These are phyloP conservation scores for Hucho hucho DNA, from an alignment of 2,113 vertebrate species.

Conservation along the genomic window DNA sequence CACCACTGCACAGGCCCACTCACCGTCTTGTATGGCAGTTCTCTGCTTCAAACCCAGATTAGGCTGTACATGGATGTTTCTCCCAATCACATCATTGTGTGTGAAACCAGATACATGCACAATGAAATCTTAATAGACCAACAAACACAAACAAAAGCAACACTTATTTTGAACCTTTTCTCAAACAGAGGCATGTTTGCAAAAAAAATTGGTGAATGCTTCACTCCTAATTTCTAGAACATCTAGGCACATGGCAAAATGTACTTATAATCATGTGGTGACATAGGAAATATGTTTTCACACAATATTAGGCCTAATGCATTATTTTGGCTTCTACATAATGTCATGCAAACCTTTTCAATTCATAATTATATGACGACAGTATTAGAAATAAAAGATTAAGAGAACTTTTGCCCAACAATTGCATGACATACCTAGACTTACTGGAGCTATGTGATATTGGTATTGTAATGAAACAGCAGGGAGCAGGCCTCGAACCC, in stretches of 20 bases:
- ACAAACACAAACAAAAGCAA: conserved; percentile 64
- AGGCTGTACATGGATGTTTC: conserved; percentile 80
- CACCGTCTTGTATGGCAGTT: conserved; percentile 85
- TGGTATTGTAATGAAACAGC: no score
- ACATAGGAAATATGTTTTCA: no score
- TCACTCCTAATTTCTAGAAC: no score
- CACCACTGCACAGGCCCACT: conserved; percentile 77
- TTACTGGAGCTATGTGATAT: background rate
- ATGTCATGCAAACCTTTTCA: no score
- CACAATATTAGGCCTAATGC: no score
- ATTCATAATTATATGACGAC: no score
- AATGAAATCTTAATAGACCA: conserved; percentile 84
- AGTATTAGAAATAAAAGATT: no score
- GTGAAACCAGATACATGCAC: conserved; percentile 81
- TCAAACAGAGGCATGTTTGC: conserved; percentile 49
- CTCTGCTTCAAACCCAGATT: conserved; percentile 86
- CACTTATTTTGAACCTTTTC: background rate
- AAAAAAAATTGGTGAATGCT: background rate
- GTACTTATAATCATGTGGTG: no score
- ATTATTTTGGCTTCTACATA: no score
- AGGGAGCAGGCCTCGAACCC: no score
- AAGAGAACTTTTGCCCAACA: no score
- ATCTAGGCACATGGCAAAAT: no score
- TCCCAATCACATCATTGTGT: conserved; percentile 79
- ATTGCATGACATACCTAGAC: background rate